Base-by-base conservation (phyloP, 2,888 invertebrate genomes). In the Globia sparganii region DNA sequence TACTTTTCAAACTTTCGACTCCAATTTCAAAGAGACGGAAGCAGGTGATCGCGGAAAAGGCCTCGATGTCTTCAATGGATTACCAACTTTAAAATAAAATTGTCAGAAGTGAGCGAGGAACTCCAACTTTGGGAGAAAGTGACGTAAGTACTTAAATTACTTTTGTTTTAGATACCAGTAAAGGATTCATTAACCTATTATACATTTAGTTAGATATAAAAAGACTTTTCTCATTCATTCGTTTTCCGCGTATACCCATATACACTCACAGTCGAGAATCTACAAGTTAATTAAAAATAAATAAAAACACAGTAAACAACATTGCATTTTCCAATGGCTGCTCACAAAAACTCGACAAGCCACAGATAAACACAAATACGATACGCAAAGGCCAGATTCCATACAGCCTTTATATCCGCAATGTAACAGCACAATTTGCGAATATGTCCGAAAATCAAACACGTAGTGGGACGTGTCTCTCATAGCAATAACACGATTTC, bases 361-460 rank as follows among this genome's bases (percentile, higher is more conserved):
- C 49, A 85, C 68, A 81, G 71, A 69, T 71, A 58, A 66, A 75
- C 37, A 56, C 58, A 80, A n/a, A 74, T 49, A 46, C 66, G 67
- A 74, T 46, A 43, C 66, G 53, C 62, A 72, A 58, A 75, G 61
- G 71, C 72, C 56, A 71, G 13, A 74, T 62, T 31, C 37, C 71
- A 69, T 62, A 78, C 79, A 78, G 61, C 70, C 34, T 71, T 73
- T 78, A 61, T 61, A 65, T 65, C 67, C 62, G 49, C 56, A 66
- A 69, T 83, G 67, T 78, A 64, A 74, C 80, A 71, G 37, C 34
- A 79, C 62, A 72, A 86, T 79, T 78, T 56, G 75, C 53, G 77
- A 74, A 87, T 80, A 74, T 76, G 28, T 40, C 62, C 85, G 58
- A 75, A 87, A 80, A 87, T 81, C 87, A 84, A 87, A 72, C 75